Percentiles rank a stretch among this genome's conserved stretches.
phyloP scores from a whole-genome alignment of 1,140 invertebrate species.

The Drosophila sucinea region DNA sequence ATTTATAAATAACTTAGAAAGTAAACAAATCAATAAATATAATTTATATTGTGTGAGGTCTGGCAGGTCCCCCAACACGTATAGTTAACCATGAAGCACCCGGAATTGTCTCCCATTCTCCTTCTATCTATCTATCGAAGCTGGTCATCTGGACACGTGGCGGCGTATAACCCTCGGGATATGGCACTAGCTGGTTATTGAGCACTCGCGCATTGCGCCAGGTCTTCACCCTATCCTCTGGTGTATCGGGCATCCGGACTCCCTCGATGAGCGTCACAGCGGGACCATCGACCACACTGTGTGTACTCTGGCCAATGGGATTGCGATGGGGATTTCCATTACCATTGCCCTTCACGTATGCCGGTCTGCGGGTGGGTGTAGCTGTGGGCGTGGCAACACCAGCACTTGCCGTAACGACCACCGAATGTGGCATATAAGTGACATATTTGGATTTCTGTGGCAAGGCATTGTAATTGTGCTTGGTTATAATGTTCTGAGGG shows the following conservation, averaged over 20 bases:
- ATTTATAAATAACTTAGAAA: conserved; percentile 73
- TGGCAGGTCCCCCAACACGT: conserved; percentile 9
- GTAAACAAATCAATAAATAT: conserved; percentile 72
- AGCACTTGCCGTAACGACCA: conserved; percentile 65
- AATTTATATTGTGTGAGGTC: conserved; percentile 13
- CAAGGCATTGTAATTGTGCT: conserved; percentile 64
- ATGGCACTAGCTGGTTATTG: conserved; percentile 90
- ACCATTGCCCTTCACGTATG: conserved; percentile 7
- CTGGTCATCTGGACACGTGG: conserved; percentile 84
- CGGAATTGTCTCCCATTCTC: conserved; percentile 10
- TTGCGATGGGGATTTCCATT: conserved; percentile 53
- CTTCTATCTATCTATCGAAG: conserved; percentile 67
- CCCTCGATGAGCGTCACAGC: conserved; percentile 89
- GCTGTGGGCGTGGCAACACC: conserved; percentile 49
- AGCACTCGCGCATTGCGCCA: conserved; percentile 94
- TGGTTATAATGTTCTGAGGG: conserved; percentile 67
- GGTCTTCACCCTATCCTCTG: conserved; percentile 89
- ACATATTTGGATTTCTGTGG: conserved; percentile 67
- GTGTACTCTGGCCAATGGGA: conserved; percentile 68
- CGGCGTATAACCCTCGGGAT: conserved; percentile 87
- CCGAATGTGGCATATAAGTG: conserved; percentile 65
- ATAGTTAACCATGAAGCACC: conserved; percentile 26
- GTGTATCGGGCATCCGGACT: conserved; percentile 91
- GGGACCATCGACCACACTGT: conserved; percentile 71
- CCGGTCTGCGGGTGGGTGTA: conserved; percentile 35